Evolutionary conservation across 2,797 vertebrate genomes (phyloP), one percentile per base, ranked within the genome.

Genomic region (Xiphorhynchus erythropygius): DNA sequence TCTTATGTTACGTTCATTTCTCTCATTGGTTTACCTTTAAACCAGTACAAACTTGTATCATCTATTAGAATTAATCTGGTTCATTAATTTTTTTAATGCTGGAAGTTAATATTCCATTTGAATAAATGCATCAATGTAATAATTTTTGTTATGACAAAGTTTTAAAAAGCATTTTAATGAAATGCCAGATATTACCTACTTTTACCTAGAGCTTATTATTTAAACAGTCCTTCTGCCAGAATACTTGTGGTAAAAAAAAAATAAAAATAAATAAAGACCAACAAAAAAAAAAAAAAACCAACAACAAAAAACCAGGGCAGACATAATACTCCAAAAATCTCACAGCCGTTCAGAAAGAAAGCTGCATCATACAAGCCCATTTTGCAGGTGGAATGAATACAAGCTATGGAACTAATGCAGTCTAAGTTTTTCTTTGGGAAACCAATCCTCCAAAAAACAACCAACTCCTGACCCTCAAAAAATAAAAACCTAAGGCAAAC

Each of bases 401-500:
- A 56, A 2, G 1, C 33, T 18, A 52, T 70, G 23, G 22, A 69
- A 44, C 5, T 39, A 35, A 49, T 0, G 1, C 4, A 42, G 9
- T 24, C 5, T 3, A 50, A 18, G 4, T 24, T 71, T 76, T 50
- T 7, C n/a, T 59, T 16, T 32, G 21, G 21, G 19, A 88, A 85
- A 75, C 2, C 4, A 39, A 23, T 1, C 4, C 3, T 5, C 5
- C 1, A 7, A 23, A 9, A n/a, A 50, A 12, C 6, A 75, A 21
- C 2, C 2, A 55, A 27, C 13, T 57, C 23, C 23, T 2, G 3
- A 2, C 2, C 5, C 12, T 6, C 16, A 14, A 11, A 22, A 47
- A n/a, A 15, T 1, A 7, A 18, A 78, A 32, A 46, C 3, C 9
- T 18, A 59, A 23, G 2, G 0, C 2, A 73, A 56, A 6, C 3